Evolutionary conservation across 2,113 vertebrate species (phyloP), one percentile per base, ranked within the genome.

Genomic region (Zosterops borbonicus): DNA sequence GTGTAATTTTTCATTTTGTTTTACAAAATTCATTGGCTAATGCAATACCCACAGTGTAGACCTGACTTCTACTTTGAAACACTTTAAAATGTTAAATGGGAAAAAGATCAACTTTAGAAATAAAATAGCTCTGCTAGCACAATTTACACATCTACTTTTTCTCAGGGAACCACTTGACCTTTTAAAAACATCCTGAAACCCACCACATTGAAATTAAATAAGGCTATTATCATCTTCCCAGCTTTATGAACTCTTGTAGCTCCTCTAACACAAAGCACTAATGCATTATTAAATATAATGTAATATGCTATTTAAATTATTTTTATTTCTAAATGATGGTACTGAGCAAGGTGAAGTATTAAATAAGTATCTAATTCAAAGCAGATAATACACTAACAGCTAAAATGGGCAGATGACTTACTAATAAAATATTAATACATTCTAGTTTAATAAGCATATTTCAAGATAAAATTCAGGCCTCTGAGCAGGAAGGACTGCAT

Each of bases 111-210:
- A 95, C 78, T 93, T 94, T n/a, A 53, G 49, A 85, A 90, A 85
- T 70, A 90, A 96, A 94, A 95, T n/a, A 77, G 63, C 53, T 91
- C 75, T 70, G 28, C 79, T 93, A 80, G 78, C 69, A 93, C 83
- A 88, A 95, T 95, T 96, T 95, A 75, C 55, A 94, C 49, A 84
- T 87, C 68, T 68, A 90, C 44, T 95, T 95, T 97, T 86, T 94
- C 96, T 96, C 81, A 83, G 73, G 74, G 86, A 96, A 95, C 25
- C 64, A 92, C 91, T 92, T 96, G 89, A 96, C 68, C 88, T 95
- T 96, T 97, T 80, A 86, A 95, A 90, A 83, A 87, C 53, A 82
- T 62, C 92, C 74, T 78, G 41, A 92, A 90, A 92, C 14, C 70
- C 70, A 82, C 83, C 82, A 91, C n/a, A 27, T 62, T 94, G 92